Evolutionary conservation across 1,140 invertebrate species (phyloP), one percentile per base, ranked within the genome.

Genomic region (Cydia splendana): DNA sequence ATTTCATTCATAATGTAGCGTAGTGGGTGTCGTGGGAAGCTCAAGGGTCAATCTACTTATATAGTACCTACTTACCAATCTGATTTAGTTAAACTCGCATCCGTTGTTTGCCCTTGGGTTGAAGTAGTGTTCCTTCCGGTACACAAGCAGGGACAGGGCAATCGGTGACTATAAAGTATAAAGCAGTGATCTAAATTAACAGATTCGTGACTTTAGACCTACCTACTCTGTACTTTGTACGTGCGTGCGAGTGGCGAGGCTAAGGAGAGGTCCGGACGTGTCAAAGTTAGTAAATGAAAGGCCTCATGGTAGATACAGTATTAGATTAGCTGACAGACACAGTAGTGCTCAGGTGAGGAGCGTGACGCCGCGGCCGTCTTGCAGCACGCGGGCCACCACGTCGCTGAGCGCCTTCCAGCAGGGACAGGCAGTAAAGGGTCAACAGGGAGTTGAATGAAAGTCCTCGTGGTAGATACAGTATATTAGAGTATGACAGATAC

Each of bases 291-390:
- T 24, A 24, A 24, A 24, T 24, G 24, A 77, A 77, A 77, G 20
- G 6, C 38, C 1, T 51, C 13, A 5, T 74, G 38, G 12, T 76
- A 75, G 62, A 48, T 57, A 57, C 38, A 62, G 48, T 76, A 65
- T 77, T 73, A 75, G 74, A 79, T 69, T 57, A 67, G n/a, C n/a
- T 51, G 20, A 28, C 6, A 34, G 74, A 24, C 7, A 57, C n/a
- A 28, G 24, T 18, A 42, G 48, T 51, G 76, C n/a, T 96, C 95
- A 97, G 87, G 95, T 96, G 82, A 98, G 94, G 86, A 99, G 93
- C 30, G 98, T 98, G 87, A 98, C 97, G 91, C 99, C 98, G 77
- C 97, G 97, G 78, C 96, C 95, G 89, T 98, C 96, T 12, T 96
- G 94, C 85, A 97, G 96, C 28, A 84, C 83, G 65, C 90, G 89